Evolutionary conservation across 2,888 invertebrate genomes (phyloP), one percentile per base, ranked within the genome.

Genomic region (Atherix ibis): DNA sequence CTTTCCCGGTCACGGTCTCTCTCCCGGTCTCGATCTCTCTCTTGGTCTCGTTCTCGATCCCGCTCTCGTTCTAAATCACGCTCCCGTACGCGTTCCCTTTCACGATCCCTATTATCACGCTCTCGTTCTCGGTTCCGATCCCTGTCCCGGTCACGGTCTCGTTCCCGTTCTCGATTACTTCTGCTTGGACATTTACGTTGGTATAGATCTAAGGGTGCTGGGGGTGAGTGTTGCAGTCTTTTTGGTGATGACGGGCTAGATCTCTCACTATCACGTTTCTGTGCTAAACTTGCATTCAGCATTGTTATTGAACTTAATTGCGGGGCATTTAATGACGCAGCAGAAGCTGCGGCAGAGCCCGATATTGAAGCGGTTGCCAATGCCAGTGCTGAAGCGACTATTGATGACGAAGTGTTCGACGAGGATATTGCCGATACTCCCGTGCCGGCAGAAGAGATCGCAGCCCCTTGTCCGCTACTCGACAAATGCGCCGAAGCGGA

Each of bases 141-240:
- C n/a, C n/a, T n/a, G n/a, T n/a, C n/a, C n/a, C n/a, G n/a, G n/a
- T n/a, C n/a, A n/a, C n/a, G n/a, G n/a, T n/a, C n/a, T n/a, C n/a
- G 28, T 15, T 38, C 38, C 14, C 40, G 32, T 15, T 34, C 34
- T 10, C 34, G 38, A 30, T 42, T 39, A 27, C 43, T 40, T 35
- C 32, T 44, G 26, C 46, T 51, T 36, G 43, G 47, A 41, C 49
- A 47, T 41, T 54, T 59, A 46, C 60, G 53, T 48, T 58, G 58
- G 49, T 61, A 61, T 47, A 60, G 53, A 54, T 58, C 58, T 48
- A 60, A 47, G 39, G 60, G 58, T 45, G 53, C 47, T 38, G 55
- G 52, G 39, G 55, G 50, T 30, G 41, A 19, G 19, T 35, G 32
- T 28, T 28, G 45, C 40, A 41, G 40, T 46, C 39, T 37, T 43